These are phyloP conservation scores for Myrmecobius fasciatus DNA, from an alignment of 2,113 vertebrate species.

Conservation along the genomic window DNA sequence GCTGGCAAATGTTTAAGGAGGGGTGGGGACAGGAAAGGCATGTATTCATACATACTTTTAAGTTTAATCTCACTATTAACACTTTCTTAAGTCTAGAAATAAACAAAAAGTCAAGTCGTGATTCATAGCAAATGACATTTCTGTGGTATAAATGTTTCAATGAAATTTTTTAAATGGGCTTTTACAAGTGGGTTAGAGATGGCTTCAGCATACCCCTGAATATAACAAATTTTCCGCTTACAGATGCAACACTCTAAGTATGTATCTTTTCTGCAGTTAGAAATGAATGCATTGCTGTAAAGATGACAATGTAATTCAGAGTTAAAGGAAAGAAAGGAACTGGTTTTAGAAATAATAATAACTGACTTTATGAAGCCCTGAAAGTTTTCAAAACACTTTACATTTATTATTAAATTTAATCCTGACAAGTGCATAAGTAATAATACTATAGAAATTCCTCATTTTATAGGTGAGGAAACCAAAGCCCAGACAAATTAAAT, in stretches of 20 bases:
- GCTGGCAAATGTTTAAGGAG: background rate
- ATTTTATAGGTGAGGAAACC: slow-evolving; percentile 33
- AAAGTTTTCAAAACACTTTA: slow-evolving; percentile 6
- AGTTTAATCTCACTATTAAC: background rate
- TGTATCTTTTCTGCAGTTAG: background rate
- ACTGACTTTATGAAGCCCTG: background rate
- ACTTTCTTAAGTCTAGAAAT: background rate
- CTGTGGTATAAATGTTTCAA: background rate
- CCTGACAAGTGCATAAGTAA: background rate
- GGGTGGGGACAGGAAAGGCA: no score
- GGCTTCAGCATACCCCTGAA: background rate
- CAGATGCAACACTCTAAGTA: background rate
- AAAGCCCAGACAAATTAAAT: background rate
- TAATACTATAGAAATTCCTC: background rate
- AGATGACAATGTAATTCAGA: background rate
- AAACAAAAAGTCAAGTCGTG: background rate
- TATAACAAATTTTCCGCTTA: background rate
- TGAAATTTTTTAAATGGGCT: background rate
- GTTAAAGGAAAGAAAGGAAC: background rate
- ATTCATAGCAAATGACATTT: background rate
- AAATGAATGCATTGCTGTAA: background rate
- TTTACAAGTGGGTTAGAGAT: background rate
- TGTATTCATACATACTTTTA: background rate
- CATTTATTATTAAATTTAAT: background rate
- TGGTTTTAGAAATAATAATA: background rate